These are phyloP conservation scores for Mechanitis messenoides DNA, from an alignment of 2,888 invertebrate species.

Conservation along the genomic window DNA sequence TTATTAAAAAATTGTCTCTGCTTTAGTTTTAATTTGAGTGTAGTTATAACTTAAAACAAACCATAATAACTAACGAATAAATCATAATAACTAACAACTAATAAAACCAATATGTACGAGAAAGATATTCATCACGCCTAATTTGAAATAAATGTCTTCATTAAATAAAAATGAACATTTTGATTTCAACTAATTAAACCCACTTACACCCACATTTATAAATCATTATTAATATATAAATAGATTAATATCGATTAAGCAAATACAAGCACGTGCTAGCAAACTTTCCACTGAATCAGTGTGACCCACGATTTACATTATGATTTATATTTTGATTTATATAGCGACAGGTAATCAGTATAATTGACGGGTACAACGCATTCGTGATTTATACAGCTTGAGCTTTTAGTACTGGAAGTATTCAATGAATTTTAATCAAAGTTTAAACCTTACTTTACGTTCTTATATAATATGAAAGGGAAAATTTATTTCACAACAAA, in stretches of 20 bases:
- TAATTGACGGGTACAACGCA: neutral
- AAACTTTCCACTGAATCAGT: slow-evolving; percentile 19
- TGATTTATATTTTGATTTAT: slow-evolving; percentile 2
- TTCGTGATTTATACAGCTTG: neutral
- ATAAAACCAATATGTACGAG: no score
- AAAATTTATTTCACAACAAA: neutral
- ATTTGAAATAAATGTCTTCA: neutral
- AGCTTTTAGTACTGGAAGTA: neutral
- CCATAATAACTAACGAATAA: no score
- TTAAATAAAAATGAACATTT: neutral
- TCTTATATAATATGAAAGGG: no score
- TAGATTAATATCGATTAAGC: neutral
- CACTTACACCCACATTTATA: neutral
- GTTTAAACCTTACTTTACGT: no score
- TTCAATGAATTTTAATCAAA: neutral
- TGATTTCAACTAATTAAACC: neutral
- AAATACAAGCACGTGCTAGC: slow-evolving; percentile 20
- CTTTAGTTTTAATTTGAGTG: no score
- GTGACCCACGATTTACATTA: neutral
- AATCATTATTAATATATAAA: no score
- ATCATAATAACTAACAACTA: no score
- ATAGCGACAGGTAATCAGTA: neutral
- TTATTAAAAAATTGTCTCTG: no score
- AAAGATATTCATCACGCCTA: no score
- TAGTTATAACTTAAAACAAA: no score